phyloP scores from a whole-genome alignment of 1,140 invertebrate species.

The Drosophila ficusphila region DNA sequence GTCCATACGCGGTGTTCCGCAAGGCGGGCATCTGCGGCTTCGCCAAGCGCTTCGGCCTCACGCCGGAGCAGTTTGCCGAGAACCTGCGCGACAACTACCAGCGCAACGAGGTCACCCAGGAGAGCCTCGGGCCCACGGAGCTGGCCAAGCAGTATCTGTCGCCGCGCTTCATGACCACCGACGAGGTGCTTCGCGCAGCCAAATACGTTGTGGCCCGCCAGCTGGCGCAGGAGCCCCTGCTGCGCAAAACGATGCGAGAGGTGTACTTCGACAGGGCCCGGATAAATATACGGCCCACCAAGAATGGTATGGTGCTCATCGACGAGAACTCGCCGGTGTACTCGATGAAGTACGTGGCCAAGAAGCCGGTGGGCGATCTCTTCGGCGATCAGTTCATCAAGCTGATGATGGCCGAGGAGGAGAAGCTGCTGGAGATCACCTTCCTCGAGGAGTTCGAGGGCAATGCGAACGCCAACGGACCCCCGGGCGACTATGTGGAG shows the following conservation, averaged over 20 bases:
- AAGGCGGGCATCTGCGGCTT: slow-evolving; percentile 94
- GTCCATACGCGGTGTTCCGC: slow-evolving; percentile 94
- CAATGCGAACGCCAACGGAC: slow-evolving; percentile 87
- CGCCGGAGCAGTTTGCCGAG: slow-evolving; percentile 97
- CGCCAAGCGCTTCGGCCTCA: slow-evolving; percentile 97
- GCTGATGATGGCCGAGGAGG: slow-evolving; percentile 92
- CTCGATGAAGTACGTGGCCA: slow-evolving; percentile 96
- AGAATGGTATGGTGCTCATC: slow-evolving; percentile 96
- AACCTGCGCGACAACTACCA: slow-evolving; percentile 98
- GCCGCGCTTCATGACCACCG: slow-evolving; percentile 85
- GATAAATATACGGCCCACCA: slow-evolving; percentile 93
- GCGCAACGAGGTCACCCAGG: slow-evolving; percentile 98
- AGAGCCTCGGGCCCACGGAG: slow-evolving; percentile 90
- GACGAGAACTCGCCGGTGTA: slow-evolving; percentile 96
- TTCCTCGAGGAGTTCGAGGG: slow-evolving; percentile 92
- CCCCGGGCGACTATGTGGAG: slow-evolving; percentile 89
- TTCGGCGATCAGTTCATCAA: slow-evolving; percentile 96
- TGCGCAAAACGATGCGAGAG: slow-evolving; percentile 93
- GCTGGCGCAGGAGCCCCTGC: slow-evolving; percentile 94
- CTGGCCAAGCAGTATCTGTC: slow-evolving; percentile 91
- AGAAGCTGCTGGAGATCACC: slow-evolving; percentile 91
- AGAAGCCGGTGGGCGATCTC: slow-evolving; percentile 97
- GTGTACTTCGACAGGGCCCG: slow-evolving; percentile 96
- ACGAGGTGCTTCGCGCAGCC: slow-evolving; percentile 94
- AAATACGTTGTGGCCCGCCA: slow-evolving; percentile 98